Evolutionary conservation across 1,140 invertebrate species (phyloP), one percentile per base, ranked within the genome.

Genomic region (Pseudomyrmex dendroicus): DNA sequence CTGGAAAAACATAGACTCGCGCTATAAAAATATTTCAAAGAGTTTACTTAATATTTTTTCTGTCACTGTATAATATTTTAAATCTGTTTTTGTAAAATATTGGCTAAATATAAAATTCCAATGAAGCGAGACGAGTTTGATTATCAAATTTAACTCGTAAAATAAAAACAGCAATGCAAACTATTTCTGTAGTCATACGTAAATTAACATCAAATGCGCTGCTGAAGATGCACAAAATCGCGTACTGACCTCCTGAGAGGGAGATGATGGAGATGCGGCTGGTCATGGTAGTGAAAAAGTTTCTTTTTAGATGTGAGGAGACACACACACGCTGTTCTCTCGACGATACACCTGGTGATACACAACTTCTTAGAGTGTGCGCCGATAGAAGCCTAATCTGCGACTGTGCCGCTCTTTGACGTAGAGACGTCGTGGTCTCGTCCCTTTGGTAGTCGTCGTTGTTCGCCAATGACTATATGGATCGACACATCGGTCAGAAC

Each of bases 181-280:
- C n/a, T 56, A n/a, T 2, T 72, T 44, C 46, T 0, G 35, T 35
- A 35, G 35, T 35, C 5, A 35, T 35, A 35, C 35, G 35, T 35
- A 7, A 35, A 35, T 35, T 35, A 35, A 35, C 0, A 35, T 35
- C 35, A 56, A 1, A 2, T 17, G 13, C 9, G 10, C 17, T 9
- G 7, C 2, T n/a, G 13, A 62, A 62, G 61, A 73, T 73, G 25
- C n/a, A 25, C 1, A 22, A 12, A 25, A 20, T 50, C 10, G 44
- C 4, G 50, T 35, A 90, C 84, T 90, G n/a, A 90, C 89, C 88
- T 22, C 86, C 72, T 15, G 61, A 15, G 5, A 76, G 85, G 1
- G 87, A 89, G 2, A 89, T 44, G 13, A 83, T 85, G 10, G 85
- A 54, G 64, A 90, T 87, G 22, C 72, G 85, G 50, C 84, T 83